Evolutionary conservation across 2,888 invertebrate species (phyloP).

Genomic region (Hirtodrosophila duncani): DNA sequence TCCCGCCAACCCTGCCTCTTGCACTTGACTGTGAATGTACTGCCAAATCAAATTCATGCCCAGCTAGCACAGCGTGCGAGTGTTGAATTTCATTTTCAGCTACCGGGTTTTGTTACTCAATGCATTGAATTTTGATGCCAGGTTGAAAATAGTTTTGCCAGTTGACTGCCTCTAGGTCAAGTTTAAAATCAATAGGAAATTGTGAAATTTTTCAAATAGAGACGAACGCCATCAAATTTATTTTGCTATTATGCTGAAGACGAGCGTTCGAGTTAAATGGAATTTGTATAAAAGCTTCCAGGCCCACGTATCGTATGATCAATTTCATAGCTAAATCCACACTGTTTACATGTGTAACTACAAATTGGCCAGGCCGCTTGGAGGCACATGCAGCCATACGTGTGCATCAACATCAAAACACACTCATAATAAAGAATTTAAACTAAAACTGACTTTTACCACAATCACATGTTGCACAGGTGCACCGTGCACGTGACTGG

Average conservation of each 20-base stretch:
- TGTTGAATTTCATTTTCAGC: constrained; percentile 29
- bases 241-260: constrained; percentile 30
- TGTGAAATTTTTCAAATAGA: too few relatives aligned
- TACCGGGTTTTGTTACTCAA: constrained; percentile 44
- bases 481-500: constrained; percentile 47
- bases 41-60: constrained; percentile 19
- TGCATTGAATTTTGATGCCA: constrained; percentile 43
- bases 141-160: neutral
- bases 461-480: constrained; percentile 47
- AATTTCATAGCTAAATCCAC: constrained; percentile 29
- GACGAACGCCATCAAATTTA: constrained; percentile 38
- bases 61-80: constrained; percentile 4
- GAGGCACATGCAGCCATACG: constrained; percentile 24
- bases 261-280: constrained; percentile 8
- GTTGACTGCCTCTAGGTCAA: neutral
- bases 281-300: neutral
- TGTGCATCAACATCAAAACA: constrained; percentile 18
- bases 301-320: too few relatives aligned
- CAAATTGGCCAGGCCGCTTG: constrained; percentile 42
- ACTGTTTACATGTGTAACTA: constrained; percentile 44
- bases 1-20: too few relatives aligned
- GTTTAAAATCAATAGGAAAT: constrained; percentile 23
- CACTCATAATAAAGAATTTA: too few relatives aligned
- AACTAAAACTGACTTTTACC: constrained; percentile 31
- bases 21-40: too few relatives aligned